Evolutionary conservation across 2,797 vertebrate genomes (phyloP).

Genomic region (Anas capensis): DNA sequence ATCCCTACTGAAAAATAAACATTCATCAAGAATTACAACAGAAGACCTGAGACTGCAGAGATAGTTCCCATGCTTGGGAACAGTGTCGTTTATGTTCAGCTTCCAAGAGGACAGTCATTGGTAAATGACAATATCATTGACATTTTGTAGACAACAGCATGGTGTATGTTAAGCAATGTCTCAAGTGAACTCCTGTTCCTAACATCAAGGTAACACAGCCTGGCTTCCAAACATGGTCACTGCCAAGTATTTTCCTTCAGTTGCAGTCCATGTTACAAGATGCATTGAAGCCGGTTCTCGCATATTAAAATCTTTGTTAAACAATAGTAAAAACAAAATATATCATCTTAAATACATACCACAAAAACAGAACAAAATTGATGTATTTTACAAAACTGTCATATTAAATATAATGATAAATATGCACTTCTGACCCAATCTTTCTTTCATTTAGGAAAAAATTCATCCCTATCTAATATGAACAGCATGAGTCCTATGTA

Average conservation of each 20-base stretch:
- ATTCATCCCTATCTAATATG: neutral
- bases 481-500: neutral
- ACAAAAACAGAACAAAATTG: neutral
- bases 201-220: neutral
- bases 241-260: neutral
- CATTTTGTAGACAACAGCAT: neutral
- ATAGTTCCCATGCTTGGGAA: neutral
- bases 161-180: neutral
- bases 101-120: neutral
- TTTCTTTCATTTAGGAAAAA: constrained; percentile 22
- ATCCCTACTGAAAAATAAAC: neutral
- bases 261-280: neutral
- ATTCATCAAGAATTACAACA: neutral
- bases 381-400: neutral
- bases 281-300: neutral
- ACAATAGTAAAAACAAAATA: neutral
- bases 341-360: neutral
- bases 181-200: neutral
- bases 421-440: neutral
- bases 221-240: neutral
- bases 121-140: neutral
- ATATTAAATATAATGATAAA: neutral
- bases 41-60: neutral
- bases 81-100: neutral
- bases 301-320: neutral